These are phyloP conservation scores for Hyposoter didymator DNA, from an alignment of 2,888 invertebrate genomes.

Conservation along the genomic window DNA sequence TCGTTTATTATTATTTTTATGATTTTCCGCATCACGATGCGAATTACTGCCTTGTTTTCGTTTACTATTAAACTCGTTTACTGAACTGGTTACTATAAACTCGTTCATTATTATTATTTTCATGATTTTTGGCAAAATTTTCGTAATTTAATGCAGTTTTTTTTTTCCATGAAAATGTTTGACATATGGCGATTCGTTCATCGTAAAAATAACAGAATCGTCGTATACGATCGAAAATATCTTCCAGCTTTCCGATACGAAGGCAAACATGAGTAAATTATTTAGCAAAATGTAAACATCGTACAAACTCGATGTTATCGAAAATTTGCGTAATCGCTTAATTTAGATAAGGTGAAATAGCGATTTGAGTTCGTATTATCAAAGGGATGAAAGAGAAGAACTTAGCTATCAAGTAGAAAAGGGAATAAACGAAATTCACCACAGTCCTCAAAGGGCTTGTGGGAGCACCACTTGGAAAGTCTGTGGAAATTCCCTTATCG, in stretches of 20 bases:
- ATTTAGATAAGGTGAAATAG: slow-evolving; percentile 10
- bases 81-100: too few relatives aligned
- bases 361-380: not conserved
- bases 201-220: not conserved
- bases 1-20: too few relatives aligned
- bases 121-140: too few relatives aligned
- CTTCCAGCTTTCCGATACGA: not conserved
- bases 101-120: too few relatives aligned
- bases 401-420: slow-evolving; percentile 8
- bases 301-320: not conserved
- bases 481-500: slow-evolving; percentile 52
- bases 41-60: too few relatives aligned
- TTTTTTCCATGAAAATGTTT: not conserved
- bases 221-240: not conserved
- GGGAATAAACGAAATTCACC: slow-evolving; percentile 15
- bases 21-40: too few relatives aligned
- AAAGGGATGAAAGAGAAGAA: not conserved
- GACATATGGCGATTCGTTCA: not conserved
- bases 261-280: not conserved
- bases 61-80: too few relatives aligned
- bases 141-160: not conserved
- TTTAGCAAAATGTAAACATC: not conserved
- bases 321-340: not conserved
- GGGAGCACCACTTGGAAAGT: slow-evolving; percentile 37
- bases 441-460: slow-evolving; percentile 39